phyloP scores from a whole-genome alignment of 2,113 vertebrate species.

The Cebidichthys violaceus region DNA sequence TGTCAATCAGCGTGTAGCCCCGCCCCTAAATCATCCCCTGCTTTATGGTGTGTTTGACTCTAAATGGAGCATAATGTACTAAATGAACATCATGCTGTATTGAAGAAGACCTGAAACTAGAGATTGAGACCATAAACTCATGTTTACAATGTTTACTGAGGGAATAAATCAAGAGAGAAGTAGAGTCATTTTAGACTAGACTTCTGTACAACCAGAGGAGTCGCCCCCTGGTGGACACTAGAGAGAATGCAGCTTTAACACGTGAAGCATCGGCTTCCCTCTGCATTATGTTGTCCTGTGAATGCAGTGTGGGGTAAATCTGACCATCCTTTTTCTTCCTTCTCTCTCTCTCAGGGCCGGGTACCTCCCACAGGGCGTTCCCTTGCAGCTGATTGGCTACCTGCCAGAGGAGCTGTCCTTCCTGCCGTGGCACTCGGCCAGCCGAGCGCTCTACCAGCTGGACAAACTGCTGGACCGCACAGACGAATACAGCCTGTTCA shows the following conservation, averaged over 20 bases:
- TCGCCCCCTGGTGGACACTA: background rate
- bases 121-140: too few relatives aligned
- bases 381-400: slow-evolving; percentile 95
- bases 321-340: background rate
- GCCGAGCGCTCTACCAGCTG: slow-evolving; percentile 93
- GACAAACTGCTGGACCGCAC: slow-evolving; percentile 98
- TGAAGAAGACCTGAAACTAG: too few relatives aligned
- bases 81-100: too few relatives aligned
- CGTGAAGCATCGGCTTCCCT: too few relatives aligned
- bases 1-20: too few relatives aligned
- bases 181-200: background rate
- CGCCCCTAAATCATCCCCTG: too few relatives aligned
- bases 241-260: too few relatives aligned
- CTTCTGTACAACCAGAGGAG: background rate
- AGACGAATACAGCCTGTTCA: slow-evolving; percentile 95
- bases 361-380: slow-evolving; percentile 95
- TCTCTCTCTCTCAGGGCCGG: slow-evolving; percentile 86
- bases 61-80: too few relatives aligned
- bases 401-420: slow-evolving; percentile 95
- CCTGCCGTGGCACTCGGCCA: slow-evolving; percentile 97
- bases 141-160: too few relatives aligned
- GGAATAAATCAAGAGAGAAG: too few relatives aligned
- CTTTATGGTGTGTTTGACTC: too few relatives aligned
- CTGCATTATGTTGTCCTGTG: background rate
- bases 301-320: background rate